A percentile compares a stretch with the other conserved stretches of the same genome.
Evolutionary conservation across 1,140 invertebrate species (phyloP).

Genomic region (Laupala kohalensis): DNA sequence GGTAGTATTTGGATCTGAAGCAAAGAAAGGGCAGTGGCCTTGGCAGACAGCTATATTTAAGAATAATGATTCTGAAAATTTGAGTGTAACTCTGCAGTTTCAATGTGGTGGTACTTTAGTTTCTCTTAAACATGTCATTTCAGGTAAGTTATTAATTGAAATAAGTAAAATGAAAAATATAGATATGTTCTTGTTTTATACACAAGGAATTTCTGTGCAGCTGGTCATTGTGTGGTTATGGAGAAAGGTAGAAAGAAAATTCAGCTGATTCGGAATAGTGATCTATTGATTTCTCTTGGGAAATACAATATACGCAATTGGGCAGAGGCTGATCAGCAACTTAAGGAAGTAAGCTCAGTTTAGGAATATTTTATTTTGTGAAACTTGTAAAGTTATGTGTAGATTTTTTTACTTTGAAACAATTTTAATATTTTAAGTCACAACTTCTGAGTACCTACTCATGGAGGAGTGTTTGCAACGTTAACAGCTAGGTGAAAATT

Average conservation of each 20-base stretch:
- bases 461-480: too few species aligned
- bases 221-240: background rate
- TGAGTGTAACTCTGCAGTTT: background rate
- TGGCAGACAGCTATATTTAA: background rate
- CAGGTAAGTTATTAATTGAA: background rate
- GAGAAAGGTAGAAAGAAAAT: background rate
- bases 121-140: background rate
- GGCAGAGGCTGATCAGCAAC: background rate
- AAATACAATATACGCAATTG: background rate
- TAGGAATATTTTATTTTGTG: background rate
- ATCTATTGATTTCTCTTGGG: background rate
- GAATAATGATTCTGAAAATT: background rate
- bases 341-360: background rate
- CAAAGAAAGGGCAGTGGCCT: background rate
- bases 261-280: background rate
- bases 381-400: background rate
- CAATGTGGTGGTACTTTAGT: background rate
- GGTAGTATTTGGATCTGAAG: background rate
- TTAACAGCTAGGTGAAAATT: too few species aligned
- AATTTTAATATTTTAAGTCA: background rate
- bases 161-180: background rate
- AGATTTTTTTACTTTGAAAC: background rate
- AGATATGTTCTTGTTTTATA: background rate
- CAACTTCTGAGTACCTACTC: too few species aligned
- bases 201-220: background rate